phyloP scores from a whole-genome alignment of 2,113 vertebrate species.

The Nibea albiflora region DNA sequence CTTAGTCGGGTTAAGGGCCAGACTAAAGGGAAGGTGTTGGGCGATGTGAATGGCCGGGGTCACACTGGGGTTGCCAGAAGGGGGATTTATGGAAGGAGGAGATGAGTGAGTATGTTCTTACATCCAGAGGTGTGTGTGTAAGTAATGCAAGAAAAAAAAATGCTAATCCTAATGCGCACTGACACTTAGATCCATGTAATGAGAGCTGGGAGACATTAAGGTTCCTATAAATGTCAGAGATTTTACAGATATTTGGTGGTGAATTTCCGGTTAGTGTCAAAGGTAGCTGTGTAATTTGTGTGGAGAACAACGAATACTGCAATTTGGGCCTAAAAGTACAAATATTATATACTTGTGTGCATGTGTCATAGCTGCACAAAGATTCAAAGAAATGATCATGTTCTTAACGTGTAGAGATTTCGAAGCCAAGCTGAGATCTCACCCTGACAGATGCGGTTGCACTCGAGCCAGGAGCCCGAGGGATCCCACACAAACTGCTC shows the following conservation, averaged over 20 bases:
- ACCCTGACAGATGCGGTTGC: slow-evolving; percentile 95
- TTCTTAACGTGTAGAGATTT: slow-evolving; percentile 5
- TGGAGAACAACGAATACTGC: not conserved
- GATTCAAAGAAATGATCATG: not conserved
- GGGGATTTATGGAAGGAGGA: slow-evolving; percentile 9
- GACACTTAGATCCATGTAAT: slow-evolving; percentile 13
- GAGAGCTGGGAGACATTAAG: slow-evolving; percentile 9
- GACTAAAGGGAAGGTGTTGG: slow-evolving; percentile 38
- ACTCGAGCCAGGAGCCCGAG: slow-evolving; percentile 93
- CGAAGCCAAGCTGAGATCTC: slow-evolving; percentile 44
- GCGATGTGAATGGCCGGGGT: slow-evolving; percentile 38
- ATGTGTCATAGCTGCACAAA: no score
- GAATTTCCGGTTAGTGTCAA: not conserved
- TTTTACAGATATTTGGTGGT: not conserved
- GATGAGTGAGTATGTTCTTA: slow-evolving; percentile 10
- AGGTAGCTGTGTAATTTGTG: not conserved
- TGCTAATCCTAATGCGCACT: slow-evolving; percentile 28
- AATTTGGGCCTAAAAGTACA: not conserved
- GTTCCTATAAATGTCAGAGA: slow-evolving; percentile 4
- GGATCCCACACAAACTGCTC: slow-evolving; percentile 92
- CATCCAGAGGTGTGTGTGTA: slow-evolving; percentile 36
- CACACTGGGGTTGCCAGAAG: slow-evolving; percentile 28
- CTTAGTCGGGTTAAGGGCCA: slow-evolving; percentile 45
- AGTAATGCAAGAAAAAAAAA: slow-evolving; percentile 22
- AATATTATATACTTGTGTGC: not conserved